Evolutionary conservation across 2,797 vertebrate species (phyloP), one percentile per base, ranked within the genome.

Genomic region (Cryptoblepharus egeriae): DNA sequence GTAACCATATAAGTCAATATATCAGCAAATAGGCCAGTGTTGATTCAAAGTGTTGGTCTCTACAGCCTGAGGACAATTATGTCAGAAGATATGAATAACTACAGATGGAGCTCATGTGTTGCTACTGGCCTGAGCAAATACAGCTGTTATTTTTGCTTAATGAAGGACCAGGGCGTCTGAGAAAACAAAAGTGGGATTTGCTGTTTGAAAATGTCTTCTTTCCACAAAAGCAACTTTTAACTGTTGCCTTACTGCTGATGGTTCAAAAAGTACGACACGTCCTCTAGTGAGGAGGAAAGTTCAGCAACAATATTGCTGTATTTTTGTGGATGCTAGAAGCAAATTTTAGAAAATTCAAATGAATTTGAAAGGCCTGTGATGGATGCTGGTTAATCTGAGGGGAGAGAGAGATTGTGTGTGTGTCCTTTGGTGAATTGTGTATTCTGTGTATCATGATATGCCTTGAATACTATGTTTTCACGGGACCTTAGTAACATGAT

Each of bases 131-230:
- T 75, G 49, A 67, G 55, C 32, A 75, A 75, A 58, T 75, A 58
- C 80, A 81, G 80, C 80, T 81, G 71, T 81, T 81, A 49, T 12
- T 57, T 75, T 57, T 30, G 35, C 80, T 75, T 75, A 5, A 67
- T 39, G 32, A 42, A 24, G 11, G 32, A n/a, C 61, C 49, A 67
- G 52, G 58, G 72, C 55, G 13, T 42, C 49, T 68, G 61, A 45
- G 80, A 68, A 81, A 75, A 81, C 49, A 80, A 57, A 42, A 75
- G 49, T 74, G 35, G 52, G 63, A 58, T 58, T 75, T 73, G 22
- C 28, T 24, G 70, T 26, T 73, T 37, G 58, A 63, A 13, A 28
- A 73, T 45, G 42, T 65, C 5, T 37, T 67, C 18, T 42, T 9
- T 32, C 72, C 72, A 68, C 32, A 42, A 45, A 67, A 73, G 11